Percentiles rank a stretch among this genome's conserved stretches.
Conservation (phyloP, 2,888 invertebrate genomes). For the Caprella mutica region DNA sequence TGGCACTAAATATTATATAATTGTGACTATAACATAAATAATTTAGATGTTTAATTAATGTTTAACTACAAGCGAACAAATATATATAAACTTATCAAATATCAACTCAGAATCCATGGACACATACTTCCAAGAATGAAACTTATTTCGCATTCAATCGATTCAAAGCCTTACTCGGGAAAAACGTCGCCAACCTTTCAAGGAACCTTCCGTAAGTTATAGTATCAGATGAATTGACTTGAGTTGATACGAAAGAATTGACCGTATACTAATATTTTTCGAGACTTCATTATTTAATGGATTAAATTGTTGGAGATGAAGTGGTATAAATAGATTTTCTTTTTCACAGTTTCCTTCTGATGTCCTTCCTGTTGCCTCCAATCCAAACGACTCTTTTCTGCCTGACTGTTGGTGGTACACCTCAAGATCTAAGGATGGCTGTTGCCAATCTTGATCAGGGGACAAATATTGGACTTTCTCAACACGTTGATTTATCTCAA, state of each 20-base stretch:
- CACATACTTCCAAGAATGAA: slow-evolving; percentile 21
- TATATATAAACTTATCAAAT: neutral
- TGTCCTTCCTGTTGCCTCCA: slow-evolving; percentile 41
- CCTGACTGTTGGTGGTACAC: slow-evolving; percentile 38
- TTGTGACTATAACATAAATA: no score
- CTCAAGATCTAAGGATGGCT: slow-evolving; percentile 39
- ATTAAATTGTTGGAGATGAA: no score
- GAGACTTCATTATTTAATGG: no score
- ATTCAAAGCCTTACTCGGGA: slow-evolving; percentile 57
- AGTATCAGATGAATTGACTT: no score
- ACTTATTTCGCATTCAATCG: slow-evolving; percentile 15
- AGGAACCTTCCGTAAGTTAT: slow-evolving; percentile 62
- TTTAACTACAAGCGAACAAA: no score
- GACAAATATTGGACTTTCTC: neutral
- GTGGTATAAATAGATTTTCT: neutral
- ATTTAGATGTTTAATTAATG: no score
- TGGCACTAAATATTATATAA: no score
- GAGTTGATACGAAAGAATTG: no score
- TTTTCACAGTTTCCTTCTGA: slow-evolving; percentile 36
- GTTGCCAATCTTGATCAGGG: slow-evolving; percentile 39
- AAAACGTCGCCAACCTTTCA: slow-evolving; percentile 85
- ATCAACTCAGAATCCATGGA: slow-evolving; percentile 22
- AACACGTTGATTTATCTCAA: neutral
- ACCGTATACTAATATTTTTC: no score
- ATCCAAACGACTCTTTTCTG: slow-evolving; percentile 41